Evolutionary conservation across 2,888 invertebrate genomes (phyloP), one percentile per base, ranked within the genome.

Genomic region (Capitulum mitella): DNA sequence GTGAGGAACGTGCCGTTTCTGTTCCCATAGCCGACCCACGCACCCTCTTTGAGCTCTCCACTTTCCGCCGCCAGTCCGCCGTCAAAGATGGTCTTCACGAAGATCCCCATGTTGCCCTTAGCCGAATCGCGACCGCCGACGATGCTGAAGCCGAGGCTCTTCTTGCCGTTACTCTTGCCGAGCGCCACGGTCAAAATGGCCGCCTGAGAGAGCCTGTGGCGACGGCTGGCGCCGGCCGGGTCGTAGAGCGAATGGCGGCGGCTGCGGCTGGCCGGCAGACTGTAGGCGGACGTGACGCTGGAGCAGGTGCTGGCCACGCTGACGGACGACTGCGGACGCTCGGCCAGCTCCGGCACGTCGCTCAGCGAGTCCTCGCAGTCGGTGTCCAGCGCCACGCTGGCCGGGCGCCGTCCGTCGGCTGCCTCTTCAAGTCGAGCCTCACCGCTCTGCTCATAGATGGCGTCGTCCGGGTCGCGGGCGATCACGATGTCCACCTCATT

Each of bases 51-150:
- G 82, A 95, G 89, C 83, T 90, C 90, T 80, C 93, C 93, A 87
- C 91, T 91, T 84, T 94, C 93, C 78, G 93, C 92, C 80, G 94
- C 93, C 87, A 94, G 92, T 51, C 95, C 95, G 81, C 91, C 90
- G 54, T 92, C 91, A 85, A 94, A 93, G 77, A 95, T 92, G 19
- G 94, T 93, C 87, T 94, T 93, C 10, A 95, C 93, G 86, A 93
- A 94, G 85, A 95, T 94, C 76, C 94, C 94, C 90, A 94, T 92
- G 85, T 91, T 91, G 22, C 87, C 87, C 79, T 85, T 84, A 6
- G 86, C 84, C 0, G 87, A 86, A 81, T 87, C 87, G 78, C 83
- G 83, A n/a, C n/a, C n/a, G n/a, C n/a, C n/a, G n/a, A n/a, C n/a
- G n/a, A n/a, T n/a, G n/a, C n/a, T n/a, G n/a, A n/a, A n/a, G n/a